Evolutionary conservation across 1,140 invertebrate species (phyloP).

Genomic region (Papilio polyxenes): DNA sequence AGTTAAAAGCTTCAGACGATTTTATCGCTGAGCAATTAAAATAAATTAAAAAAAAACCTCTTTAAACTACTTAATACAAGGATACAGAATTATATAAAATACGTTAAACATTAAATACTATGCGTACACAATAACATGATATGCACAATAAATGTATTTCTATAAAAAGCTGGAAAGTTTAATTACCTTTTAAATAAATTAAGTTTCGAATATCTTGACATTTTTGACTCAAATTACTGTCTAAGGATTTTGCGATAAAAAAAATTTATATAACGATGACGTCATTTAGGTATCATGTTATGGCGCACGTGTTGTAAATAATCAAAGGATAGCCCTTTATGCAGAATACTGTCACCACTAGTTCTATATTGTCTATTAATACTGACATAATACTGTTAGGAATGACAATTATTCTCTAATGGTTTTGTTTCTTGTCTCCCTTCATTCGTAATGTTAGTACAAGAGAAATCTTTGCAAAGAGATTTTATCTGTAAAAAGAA

Average conservation of each 20-base stretch:
- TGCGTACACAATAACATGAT: background rate
- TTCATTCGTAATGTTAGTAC: background rate
- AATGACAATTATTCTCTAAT: conserved; percentile 8
- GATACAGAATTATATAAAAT: background rate
- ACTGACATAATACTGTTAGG: conserved; percentile 11
- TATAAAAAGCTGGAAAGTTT: background rate
- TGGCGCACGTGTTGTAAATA: background rate
- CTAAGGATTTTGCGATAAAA: background rate
- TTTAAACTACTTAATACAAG: background rate
- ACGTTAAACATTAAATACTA: background rate
- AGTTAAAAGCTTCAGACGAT: background rate
- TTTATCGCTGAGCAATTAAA: background rate
- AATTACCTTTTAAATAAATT: too few species aligned
- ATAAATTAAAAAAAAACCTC: background rate
- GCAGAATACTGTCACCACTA: background rate
- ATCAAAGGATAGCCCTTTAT: too few species aligned
- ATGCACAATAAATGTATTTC: background rate
- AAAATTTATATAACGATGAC: too few species aligned
- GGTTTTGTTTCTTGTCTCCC: background rate
- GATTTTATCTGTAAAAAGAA: conserved; percentile 49
- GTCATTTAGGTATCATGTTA: conserved; percentile 6
- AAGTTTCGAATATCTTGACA: too few species aligned
- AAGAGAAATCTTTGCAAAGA: conserved; percentile 57
- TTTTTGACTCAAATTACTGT: background rate
- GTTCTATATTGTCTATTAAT: background rate